Conservation (phyloP, 30 jellyfish, hydroid and myxozoan genomes). For the Cassiopea xamachana region DNA sequence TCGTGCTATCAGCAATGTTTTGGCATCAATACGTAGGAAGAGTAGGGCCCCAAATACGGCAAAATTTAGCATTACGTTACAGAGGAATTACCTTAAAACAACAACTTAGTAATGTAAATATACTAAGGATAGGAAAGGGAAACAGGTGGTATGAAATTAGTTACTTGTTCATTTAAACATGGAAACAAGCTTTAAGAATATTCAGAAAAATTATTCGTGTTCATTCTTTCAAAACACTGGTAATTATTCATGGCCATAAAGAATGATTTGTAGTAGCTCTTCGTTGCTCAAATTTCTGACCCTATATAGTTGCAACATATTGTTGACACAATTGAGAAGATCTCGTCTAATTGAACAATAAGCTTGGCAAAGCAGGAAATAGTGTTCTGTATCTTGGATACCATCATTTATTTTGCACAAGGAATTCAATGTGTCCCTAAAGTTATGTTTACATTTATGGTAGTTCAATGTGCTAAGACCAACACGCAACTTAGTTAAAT, state of each 20-base stretch:
- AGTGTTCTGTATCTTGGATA: constrained; percentile 24
- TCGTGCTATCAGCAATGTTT: neutral
- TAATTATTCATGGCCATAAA: constrained; percentile 29
- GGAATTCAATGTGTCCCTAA: constrained; percentile 18
- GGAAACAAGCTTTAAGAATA: neutral
- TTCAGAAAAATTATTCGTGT: neutral
- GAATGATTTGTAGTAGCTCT: constrained; percentile 22
- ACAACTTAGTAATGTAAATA: neutral
- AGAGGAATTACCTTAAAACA: neutral
- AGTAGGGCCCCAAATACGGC: neutral
- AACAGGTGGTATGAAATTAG: neutral
- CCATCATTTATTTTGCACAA: constrained; percentile 20
- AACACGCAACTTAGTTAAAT: neutral
- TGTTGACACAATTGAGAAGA: constrained; percentile 18
- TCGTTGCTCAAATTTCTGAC: neutral
- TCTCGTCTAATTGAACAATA: constrained; percentile 31
- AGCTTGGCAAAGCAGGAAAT: constrained; percentile 27
- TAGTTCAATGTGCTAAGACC: neutral
- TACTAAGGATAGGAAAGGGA: neutral
- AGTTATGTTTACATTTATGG: constrained; percentile 13
- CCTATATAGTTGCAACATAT: constrained; percentile 3
- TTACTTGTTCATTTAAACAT: neutral
- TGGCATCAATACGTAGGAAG: neutral
- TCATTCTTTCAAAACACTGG: constrained; percentile 3
- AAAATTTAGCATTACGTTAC: neutral